Base-by-base conservation (phyloP, 1,140 invertebrate genomes). In the Wasmannia auropunctata region DNA sequence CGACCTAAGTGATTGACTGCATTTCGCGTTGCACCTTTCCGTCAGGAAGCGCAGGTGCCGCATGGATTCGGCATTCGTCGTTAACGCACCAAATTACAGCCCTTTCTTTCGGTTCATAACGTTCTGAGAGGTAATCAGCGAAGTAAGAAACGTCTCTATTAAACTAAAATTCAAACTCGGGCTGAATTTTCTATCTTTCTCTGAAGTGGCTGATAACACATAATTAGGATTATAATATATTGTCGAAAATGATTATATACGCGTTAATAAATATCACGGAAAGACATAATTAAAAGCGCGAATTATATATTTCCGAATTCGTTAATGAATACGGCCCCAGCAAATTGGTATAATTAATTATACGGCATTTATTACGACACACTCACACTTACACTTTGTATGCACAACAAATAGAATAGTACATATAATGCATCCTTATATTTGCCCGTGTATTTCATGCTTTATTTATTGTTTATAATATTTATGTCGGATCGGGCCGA, bases 1-100 rank as follows among this genome's bases (percentile, higher is more conserved):
- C 79, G 67, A 25, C 31, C 28, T 60, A 83, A 83, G 37, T 58
- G 79, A 83, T 83, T 60, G 79, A 83, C 28, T 83, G 37, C 37
- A 28, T 56, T 43, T 56, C 11, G 49, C 79, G 79, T 49, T 34
- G 79, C 79, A 43, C 34, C 51, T 83, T 81, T 22, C 25, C 34
- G 14, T 37, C 65, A 28, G 11, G 51, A 54, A 40, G 65, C 7
- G 65, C 79, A 72, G 65, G 49, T 81, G 46, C 25, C 46, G 4
- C 62, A 43, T 22, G 34, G 19, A 81, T 70, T 54, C 16, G n/a
- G 14, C 56, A 28, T 46, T 79, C 28, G 7, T 31, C 40, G 28
- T 51, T 19, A 65, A 25, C 16, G 7, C 40, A n/a, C 14, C 19
- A 6, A 67, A 51, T 37, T 28, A n/a, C n/a, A 10, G 3, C 10